Conservation (phyloP, 2,113 vertebrate genomes). For the Heptranchias perlo region DNA sequence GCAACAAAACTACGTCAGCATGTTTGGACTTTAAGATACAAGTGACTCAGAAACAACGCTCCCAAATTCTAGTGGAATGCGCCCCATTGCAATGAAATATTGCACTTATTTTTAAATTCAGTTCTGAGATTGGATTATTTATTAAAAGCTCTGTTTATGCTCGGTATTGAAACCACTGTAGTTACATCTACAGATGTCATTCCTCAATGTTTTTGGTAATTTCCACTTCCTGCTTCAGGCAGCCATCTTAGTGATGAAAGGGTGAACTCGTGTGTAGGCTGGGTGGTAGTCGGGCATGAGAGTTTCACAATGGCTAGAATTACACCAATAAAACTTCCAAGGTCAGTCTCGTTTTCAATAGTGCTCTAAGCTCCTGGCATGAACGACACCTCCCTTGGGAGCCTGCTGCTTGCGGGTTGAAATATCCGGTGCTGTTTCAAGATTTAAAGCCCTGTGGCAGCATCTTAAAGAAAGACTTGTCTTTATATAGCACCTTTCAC, state of each 20-base stretch:
- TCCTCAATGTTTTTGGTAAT: background rate
- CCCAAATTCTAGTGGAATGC: background rate
- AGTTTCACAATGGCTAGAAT: too few relatives aligned
- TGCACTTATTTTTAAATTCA: background rate
- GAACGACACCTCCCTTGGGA: too few relatives aligned
- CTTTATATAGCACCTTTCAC: too few relatives aligned
- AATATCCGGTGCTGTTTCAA: too few relatives aligned
- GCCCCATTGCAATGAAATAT: background rate
- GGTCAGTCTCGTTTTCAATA: too few relatives aligned
- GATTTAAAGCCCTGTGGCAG: too few relatives aligned
- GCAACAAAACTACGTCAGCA: background rate
- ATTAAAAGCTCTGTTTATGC: background rate
- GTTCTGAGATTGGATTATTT: background rate
- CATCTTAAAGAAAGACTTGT: too few relatives aligned
- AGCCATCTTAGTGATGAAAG: background rate
- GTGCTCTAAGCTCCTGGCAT: too few relatives aligned
- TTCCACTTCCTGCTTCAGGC: background rate
- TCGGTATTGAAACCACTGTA: background rate
- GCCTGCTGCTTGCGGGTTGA: too few relatives aligned
- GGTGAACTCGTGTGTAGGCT: too few relatives aligned
- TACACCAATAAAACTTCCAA: too few relatives aligned
- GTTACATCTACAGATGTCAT: background rate
- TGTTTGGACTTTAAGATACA: background rate
- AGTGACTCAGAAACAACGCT: background rate
- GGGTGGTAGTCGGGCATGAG: too few relatives aligned